Percentiles rank a stretch among this genome's conserved stretches.
Conservation (phyloP, 2,888 invertebrate genomes). For the Aradus depressus region DNA sequence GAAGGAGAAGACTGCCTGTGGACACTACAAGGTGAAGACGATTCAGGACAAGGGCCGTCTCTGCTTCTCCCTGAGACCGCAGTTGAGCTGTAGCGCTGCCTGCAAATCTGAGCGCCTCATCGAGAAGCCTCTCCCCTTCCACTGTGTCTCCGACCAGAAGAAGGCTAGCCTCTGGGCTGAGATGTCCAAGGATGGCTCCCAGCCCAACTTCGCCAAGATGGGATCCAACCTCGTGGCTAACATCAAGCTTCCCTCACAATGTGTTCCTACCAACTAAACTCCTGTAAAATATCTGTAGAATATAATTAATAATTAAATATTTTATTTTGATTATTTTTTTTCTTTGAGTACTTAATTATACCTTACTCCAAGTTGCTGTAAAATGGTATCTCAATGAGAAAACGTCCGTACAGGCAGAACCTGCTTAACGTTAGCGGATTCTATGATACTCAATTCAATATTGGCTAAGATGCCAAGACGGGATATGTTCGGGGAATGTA, state of each 20-base stretch:
- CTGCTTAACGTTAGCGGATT: no score
- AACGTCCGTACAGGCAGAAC: no score
- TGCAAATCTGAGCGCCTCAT: constrained; percentile 40
- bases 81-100: constrained; percentile 44
- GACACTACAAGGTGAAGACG: constrained; percentile 31
- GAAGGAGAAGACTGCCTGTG: constrained; percentile 22
- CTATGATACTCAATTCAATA: no score
- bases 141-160: constrained; percentile 35
- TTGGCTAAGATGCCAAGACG: no score
- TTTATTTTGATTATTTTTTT: no score
- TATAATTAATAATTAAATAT: not conserved
- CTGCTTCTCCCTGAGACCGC: constrained; percentile 48
- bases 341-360: no score
- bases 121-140: constrained; percentile 35
- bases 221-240: constrained; percentile 34
- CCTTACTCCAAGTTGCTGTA: no score
- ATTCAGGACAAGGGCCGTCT: constrained; percentile 42
- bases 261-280: no score
- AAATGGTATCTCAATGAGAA: no score
- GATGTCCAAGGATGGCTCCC: constrained; percentile 39
- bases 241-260: constrained; percentile 39
- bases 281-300: no score
- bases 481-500: no score
- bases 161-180: constrained; percentile 36
- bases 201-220: constrained; percentile 41